Evolutionary conservation across 2,888 invertebrate genomes (phyloP), one percentile per base, ranked within the genome.

Genomic region (Andricus quercusramuli): DNA sequence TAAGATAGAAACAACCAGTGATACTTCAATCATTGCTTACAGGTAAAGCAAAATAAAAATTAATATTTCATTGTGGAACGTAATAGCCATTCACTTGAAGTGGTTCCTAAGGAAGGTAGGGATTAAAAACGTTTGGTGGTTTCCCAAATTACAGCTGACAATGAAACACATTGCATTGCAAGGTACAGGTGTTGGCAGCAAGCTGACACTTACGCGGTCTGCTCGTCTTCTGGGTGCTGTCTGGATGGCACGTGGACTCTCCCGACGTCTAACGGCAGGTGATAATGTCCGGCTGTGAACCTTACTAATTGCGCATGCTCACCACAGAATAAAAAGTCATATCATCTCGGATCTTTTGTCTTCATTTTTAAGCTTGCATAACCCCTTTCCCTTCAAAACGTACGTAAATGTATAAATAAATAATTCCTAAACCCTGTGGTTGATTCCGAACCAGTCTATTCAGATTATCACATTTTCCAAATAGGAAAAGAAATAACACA

Each of bases 281-380:
- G 74, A 74, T 74, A 74, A 74, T 51, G 56, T 74, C 74, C 74
- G 74, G 74, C 74, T 74, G 74, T 74, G 74, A 74, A 56, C 29
- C 74, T 37, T 56, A 74, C 56, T 74, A 74, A 56, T 74, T 74
- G 51, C 74, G 56, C 56, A 74, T 62, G 62, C 62, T 62, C 25
- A 22, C 62, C 74, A 13, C 37, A 37, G 11, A 67, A 67, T 67
- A 67, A 67, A 41, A 67, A 56, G 56, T 51, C 74, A 32, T 15
- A 68, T 47, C 70, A 74, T 74, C 56, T 56, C n/a, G 13, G 25
- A 47, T 68, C 44, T 25, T 25, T 44, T 74, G 29, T 56, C 74
- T 74, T 32, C 74, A 56, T 51, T 32, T 70, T 51, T 70, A 51
- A 51, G 51, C 51, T 51, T 29, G 68, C 15, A 47, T 68, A 37